Conservation (phyloP, 2,888 invertebrate genomes). For the Mesorhabditis spiculigera region DNA sequence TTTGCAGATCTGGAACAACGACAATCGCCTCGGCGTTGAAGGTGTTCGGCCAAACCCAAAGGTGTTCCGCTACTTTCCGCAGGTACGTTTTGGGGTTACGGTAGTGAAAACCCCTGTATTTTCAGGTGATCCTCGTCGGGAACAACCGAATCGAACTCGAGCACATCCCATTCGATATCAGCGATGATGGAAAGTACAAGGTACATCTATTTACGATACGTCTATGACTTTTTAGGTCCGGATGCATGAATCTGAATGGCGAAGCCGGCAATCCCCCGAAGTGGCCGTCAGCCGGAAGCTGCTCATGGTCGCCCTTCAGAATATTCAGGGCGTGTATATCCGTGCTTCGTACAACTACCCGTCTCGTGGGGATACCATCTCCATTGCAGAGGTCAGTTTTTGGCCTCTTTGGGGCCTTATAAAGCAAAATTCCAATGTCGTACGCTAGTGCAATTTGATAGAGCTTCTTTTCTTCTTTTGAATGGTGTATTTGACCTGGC, state of each 20-base stretch:
- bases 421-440: background rate
- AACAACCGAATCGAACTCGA: conserved; percentile 73
- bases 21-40: conserved; percentile 41
- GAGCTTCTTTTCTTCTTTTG: background rate
- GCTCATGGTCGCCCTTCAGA: conserved; percentile 87
- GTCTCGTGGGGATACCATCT: conserved; percentile 42
- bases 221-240: too few species aligned
- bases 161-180: conserved; percentile 66
- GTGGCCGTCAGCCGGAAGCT: conserved; percentile 71
- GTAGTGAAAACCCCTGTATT: conserved; percentile 66
- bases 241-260: conserved; percentile 68
- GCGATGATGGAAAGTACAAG: conserved; percentile 62
- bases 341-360: conserved; percentile 50
- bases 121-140: conserved; percentile 77
- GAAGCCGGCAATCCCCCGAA: conserved; percentile 66
- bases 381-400: conserved; percentile 33
- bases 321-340: conserved; percentile 67
- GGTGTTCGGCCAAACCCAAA: conserved; percentile 46
- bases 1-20: conserved; percentile 63
- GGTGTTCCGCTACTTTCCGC: conserved; percentile 49
- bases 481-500: too few species aligned
- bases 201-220: conserved; percentile 55
- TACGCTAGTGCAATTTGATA: too few species aligned
- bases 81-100: conserved; percentile 14
- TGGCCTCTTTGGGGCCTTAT: too few species aligned